Evolutionary conservation across 1,140 invertebrate species (phyloP), one percentile per base, ranked within the genome.

Genomic region (Lithobius niger): DNA sequence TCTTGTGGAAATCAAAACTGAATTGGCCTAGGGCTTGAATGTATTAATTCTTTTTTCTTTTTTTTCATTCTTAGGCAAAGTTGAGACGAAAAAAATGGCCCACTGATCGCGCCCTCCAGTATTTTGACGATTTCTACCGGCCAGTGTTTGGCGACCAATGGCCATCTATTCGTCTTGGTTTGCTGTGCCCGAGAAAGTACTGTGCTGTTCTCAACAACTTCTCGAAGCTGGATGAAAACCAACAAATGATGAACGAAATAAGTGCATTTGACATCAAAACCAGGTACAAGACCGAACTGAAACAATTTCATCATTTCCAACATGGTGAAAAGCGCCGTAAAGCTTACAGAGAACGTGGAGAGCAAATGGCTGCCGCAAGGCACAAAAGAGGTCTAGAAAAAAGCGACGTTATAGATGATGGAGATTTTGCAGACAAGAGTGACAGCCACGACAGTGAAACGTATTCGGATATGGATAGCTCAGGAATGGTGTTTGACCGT

Each of bases 111-210:
- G 94, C 95, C 0, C 65, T 97, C 36, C 78, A 84, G 31, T 84
- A 94, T 72, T 98, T 97, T 71, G 92, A 99, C 71, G 82, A 88
- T 40, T 95, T 96, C 67, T 97, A 97, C 67, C 76, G 79, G 27
- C 81, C 80, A n/a, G 77, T 91, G n/a, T 95, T 84, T 72, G 80
- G 79, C 22, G 69, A 78, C 22, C 67, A 77, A 59, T 99, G 95
- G 95, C 74, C 77, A 3, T 76, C 81, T 10, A 86, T 97, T 59
- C 76, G 88, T 62, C 70, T 85, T 6, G 91, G 85, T 0, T 65
- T 99, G 1, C 69, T 96, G 1, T 79, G 79, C 1, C 75, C 81
- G 47, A 81, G 82, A 52, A 97, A 97, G 71, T 92, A 94, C 68
- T 76, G 87, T 56, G 92, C 92, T 50, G 71, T 97, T 55, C 72